A percentile compares a stretch with the other conserved stretches of the same genome.
phyloP scores from a whole-genome alignment of 2,113 vertebrate species.

The Proteles cristata region DNA sequence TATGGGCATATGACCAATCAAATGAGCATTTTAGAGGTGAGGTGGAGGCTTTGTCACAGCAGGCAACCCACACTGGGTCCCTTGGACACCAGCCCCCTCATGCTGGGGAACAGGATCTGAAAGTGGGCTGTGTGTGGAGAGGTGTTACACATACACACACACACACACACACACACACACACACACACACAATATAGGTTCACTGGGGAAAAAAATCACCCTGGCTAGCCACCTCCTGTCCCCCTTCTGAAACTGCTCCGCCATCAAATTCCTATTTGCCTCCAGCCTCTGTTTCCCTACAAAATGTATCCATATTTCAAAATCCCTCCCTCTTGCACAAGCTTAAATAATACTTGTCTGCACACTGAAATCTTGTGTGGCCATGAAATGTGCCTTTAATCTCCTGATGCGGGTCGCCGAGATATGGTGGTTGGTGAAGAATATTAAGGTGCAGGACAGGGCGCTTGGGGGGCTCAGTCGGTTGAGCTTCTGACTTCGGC shows the following conservation, averaged over 20 bases:
- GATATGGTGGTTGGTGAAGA: not conserved
- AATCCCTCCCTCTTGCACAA: not conserved
- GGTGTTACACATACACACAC: not conserved
- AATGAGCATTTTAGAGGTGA: not conserved
- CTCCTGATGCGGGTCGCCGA: not conserved
- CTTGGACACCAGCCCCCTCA: not conserved
- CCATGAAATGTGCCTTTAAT: not conserved
- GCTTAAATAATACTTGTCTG: not conserved
- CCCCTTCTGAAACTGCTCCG: not conserved
- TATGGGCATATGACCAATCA: not conserved
- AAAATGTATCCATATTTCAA: not conserved
- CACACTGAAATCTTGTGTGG: not conserved
- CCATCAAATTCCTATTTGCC: not conserved
- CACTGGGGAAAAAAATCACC: not conserved
- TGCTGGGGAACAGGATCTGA: not conserved
- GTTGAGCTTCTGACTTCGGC: too few species aligned
- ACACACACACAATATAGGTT: too few species aligned
- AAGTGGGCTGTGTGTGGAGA: not conserved
- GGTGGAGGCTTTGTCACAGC: not conserved
- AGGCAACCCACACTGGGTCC: not conserved
- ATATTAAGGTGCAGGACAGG: not conserved
- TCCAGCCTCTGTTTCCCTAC: not conserved
- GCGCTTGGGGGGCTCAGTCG: too few species aligned
- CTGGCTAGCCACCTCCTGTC: not conserved
- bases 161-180: not conserved